These are phyloP conservation scores for Pseudopleuronectes americanus DNA, from an alignment of 2,797 vertebrate genomes.

Conservation along the genomic window DNA sequence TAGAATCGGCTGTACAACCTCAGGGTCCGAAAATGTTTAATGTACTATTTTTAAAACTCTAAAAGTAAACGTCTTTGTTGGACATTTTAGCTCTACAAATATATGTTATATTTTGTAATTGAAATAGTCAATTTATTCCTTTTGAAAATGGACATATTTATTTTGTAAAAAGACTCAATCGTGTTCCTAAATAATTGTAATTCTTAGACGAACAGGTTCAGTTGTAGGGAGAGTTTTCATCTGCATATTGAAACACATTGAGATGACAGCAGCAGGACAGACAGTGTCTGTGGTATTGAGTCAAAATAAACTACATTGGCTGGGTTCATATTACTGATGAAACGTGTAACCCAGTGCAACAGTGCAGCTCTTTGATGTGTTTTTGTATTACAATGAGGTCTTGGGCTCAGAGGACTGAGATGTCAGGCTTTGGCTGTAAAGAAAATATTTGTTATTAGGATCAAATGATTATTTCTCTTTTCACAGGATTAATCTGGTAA, in stretches of 20 bases:
- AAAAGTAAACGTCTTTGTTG: too few relatives aligned
- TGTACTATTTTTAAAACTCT: background rate
- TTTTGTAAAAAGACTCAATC: background rate
- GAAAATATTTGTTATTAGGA: background rate
- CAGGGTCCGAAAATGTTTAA: background rate
- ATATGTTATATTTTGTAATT: too few relatives aligned
- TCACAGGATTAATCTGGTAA: background rate
- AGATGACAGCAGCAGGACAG: background rate
- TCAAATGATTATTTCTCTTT: background rate
- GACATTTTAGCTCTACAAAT: too few relatives aligned
- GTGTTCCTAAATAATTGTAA: too few relatives aligned
- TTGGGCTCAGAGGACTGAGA: background rate
- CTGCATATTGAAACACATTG: background rate
- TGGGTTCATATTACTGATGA: conserved; percentile 4
- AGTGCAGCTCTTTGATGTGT: conserved; percentile 5
- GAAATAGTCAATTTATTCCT: too few relatives aligned
- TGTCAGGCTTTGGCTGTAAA: background rate
- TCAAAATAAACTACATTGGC: background rate
- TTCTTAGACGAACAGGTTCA: background rate
- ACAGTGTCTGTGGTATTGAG: background rate
- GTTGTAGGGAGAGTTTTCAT: background rate
- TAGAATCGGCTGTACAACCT: background rate
- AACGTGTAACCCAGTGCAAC: background rate
- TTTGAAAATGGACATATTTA: background rate
- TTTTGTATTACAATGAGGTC: background rate